Percentiles rank a stretch among this genome's conserved stretches.
phyloP scores from a whole-genome alignment of 2,888 invertebrate genomes.

The Ditylenchus weischeri region DNA sequence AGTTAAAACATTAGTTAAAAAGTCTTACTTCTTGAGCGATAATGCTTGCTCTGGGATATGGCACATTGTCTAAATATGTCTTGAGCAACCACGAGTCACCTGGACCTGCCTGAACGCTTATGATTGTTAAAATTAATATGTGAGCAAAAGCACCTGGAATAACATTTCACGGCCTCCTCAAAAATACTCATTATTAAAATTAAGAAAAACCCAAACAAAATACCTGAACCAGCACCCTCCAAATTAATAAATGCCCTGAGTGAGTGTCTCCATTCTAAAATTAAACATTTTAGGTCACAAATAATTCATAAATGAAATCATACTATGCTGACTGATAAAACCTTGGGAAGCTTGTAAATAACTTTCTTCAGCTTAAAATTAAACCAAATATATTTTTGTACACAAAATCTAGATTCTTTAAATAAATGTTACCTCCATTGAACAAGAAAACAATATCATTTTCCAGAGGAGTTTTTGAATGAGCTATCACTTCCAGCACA shows the following conservation, averaged over 20 bases:
- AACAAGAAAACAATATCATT: constrained; percentile 79
- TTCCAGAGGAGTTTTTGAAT: constrained; percentile 64
- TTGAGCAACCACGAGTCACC: constrained; percentile 65
- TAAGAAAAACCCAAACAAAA: no score
- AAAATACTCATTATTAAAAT: no score
- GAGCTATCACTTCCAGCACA: constrained; percentile 67
- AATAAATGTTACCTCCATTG: constrained; percentile 68
- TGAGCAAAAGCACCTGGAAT: constrained; percentile 68
- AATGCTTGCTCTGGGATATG: constrained; percentile 77
- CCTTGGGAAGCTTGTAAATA: constrained; percentile 83
- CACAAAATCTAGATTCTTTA: no score
- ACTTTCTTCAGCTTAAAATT: constrained; percentile 76
- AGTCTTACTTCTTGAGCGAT: constrained; percentile 68
- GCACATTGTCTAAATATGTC: constrained; percentile 70
- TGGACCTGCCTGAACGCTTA: constrained; percentile 68
- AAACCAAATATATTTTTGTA: no score
- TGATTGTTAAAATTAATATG: not conserved
- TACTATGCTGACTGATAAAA: constrained; percentile 77
- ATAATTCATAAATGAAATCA: no score
- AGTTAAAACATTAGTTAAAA: no score
- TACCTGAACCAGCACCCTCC: constrained; percentile 84
- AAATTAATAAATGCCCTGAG: constrained; percentile 79
- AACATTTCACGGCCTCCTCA: constrained; percentile 74
- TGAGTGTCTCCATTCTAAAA: constrained; percentile 72
- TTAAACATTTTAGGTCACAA: no score